Base-by-base conservation (phyloP, 2,888 invertebrate species). In the Drosophila anomalata region DNA sequence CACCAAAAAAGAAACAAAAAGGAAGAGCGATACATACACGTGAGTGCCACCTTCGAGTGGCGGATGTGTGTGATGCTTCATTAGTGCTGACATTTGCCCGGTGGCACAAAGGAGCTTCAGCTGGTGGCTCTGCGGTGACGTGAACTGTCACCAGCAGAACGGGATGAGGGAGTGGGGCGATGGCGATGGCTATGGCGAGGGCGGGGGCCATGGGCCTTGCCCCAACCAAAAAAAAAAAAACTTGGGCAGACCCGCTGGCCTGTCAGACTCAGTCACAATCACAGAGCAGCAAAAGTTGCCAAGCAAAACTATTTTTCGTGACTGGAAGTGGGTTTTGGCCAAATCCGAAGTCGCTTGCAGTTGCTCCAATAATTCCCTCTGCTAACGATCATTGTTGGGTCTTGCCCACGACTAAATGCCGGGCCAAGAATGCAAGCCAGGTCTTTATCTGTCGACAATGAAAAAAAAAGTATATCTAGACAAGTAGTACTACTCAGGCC, bases 51-150 rank as follows among this genome's bases (percentile, higher is more conserved):
- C 72, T 78, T 62, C 66, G 48, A 60, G 65, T 44, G 50, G 56
- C 29, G 58, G n/a, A 51, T 29, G 33, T 68, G 50, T 63, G 50
- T 44, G 66, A 50, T 80, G 85, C 73, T 80, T 80, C 81, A 79
- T 83, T 84, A 85, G 75, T 61, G 75, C 60, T 87, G 77, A 78
- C 82, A 81, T 44, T 44, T 22, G 44, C 44, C 44, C 44, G 67
- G 65, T 67, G 41, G 58, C 70, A 75, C 82, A 87, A 78, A 81
- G 82, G 68, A 77, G 72, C 59, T 63, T 52, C 67, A 60, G 41
- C 42, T 54, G 74, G 56, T 79, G 67, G 56, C 47, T 66, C 44
- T 67, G 67, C 41, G 68, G 68, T 56, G 69, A 75, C 67, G 57
- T 62, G 70, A 73, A 73, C 75, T 77, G 81, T 77, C 75, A 70